Evolutionary conservation across 2,888 invertebrate genomes (phyloP).

Genomic region (Aphelenchoides bicaudatus): DNA sequence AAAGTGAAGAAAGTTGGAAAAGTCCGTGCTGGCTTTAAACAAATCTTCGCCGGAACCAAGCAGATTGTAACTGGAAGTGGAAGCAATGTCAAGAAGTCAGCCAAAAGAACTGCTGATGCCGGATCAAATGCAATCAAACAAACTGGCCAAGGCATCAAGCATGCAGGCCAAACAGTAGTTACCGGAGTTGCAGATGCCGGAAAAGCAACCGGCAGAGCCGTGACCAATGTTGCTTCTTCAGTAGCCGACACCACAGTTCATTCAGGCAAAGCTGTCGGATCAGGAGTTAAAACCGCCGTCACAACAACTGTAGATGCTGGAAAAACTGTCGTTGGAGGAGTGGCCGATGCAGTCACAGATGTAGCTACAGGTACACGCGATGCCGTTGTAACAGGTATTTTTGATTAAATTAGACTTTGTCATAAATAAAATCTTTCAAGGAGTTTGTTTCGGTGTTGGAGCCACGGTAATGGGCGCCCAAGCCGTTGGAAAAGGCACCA

Average conservation of each 20-base stretch:
- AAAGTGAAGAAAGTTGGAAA: slow-evolving; percentile 14
- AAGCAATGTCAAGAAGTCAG: neutral
- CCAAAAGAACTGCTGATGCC: neutral
- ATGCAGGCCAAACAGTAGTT: neutral
- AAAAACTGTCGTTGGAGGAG: slow-evolving; percentile 4
- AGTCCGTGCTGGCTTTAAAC: slow-evolving; percentile 9
- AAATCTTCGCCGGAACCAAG: no score
- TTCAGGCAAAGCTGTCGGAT: neutral
- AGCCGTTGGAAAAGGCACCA: slow-evolving; percentile 17
- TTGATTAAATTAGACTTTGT: neutral
- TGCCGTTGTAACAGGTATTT: neutral
- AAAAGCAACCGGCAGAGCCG: neutral
- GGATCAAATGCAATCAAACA: neutral
- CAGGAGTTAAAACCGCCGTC: slow-evolving; percentile 16
- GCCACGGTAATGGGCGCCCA: slow-evolving; percentile 13
- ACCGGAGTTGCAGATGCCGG: slow-evolving; percentile 6
- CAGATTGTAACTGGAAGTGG: slow-evolving; percentile 11
- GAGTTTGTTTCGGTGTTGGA: slow-evolving; percentile 2
- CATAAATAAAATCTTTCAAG: neutral
- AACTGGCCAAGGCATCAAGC: neutral
- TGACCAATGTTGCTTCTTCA: neutral
- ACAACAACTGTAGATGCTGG: slow-evolving; percentile 10
- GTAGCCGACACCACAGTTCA: slow-evolving; percentile 3
- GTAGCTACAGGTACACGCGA: neutral
- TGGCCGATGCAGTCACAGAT: neutral